Evolutionary conservation across 2,888 invertebrate genomes (phyloP).

Genomic region (Tetheella fluctuosa): DNA sequence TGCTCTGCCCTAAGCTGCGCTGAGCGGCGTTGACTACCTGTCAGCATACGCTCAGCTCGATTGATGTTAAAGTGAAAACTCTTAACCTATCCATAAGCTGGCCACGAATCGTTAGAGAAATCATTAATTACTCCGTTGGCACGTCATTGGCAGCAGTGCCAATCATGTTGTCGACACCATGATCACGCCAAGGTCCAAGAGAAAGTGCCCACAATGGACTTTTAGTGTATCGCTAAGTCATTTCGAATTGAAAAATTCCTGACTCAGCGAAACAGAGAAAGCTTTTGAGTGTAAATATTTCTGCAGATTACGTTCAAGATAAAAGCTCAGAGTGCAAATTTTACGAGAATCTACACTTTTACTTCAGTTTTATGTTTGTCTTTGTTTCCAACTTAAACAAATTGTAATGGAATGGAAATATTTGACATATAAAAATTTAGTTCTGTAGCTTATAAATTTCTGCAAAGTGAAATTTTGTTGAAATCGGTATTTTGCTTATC

Average conservation of each 20-base stretch:
- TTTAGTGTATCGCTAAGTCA: slow-evolving; percentile 35
- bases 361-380: slow-evolving; percentile 13
- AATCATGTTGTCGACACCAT: slow-evolving; percentile 43
- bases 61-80: slow-evolving; percentile 43
- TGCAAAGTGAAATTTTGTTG: slow-evolving; percentile 16
- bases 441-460: not conserved
- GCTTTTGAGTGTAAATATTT: slow-evolving; percentile 18
- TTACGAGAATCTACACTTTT: slow-evolving; percentile 15
- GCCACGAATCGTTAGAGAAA: slow-evolving; percentile 45
- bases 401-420: not conserved
- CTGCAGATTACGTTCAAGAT: slow-evolving; percentile 3
- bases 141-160: slow-evolving; percentile 43
- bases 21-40: too few relatives aligned
- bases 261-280: slow-evolving; percentile 34
- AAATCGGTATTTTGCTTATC: not conserved
- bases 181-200: slow-evolving; percentile 43
- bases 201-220: slow-evolving; percentile 50
- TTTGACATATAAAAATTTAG: too few relatives aligned
- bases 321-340: slow-evolving; percentile 16
- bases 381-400: not conserved
- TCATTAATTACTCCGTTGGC: slow-evolving; percentile 54
- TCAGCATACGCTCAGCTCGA: slow-evolving; percentile 25
- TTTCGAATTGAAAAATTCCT: slow-evolving; percentile 30
- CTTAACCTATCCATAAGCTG: not conserved
- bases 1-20: too few relatives aligned